A percentile compares a stretch with the other conserved stretches of the same genome.
Conservation (phyloP, 2,797 vertebrate genomes). For the Muscicapa striata region DNA sequence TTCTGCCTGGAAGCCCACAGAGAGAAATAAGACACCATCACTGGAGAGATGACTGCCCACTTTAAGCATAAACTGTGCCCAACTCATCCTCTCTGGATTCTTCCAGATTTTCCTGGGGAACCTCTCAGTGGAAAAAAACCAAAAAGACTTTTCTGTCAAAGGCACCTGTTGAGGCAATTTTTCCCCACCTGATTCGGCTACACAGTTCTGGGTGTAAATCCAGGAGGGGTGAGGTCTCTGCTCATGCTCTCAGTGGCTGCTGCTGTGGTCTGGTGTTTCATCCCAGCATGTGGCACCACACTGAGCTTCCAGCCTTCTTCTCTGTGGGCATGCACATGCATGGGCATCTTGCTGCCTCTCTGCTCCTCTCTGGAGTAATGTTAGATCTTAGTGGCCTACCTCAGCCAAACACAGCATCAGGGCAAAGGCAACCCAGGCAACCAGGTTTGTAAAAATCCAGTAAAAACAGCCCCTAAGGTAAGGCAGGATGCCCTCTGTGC, state of each 20-base stretch:
- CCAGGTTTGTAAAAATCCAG: not conserved
- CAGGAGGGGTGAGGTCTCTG: not conserved
- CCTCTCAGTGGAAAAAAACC: not conserved
- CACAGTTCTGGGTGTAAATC: not conserved
- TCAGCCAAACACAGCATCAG: not conserved
- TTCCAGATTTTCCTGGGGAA: not conserved
- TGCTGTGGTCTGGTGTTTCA: not conserved
- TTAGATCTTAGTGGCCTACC: not conserved
- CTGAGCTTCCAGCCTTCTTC: not conserved
- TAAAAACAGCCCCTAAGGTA: not conserved
- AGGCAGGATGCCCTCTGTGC: not conserved
- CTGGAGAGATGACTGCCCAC: not conserved
- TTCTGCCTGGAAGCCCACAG: not conserved
- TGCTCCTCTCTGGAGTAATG: not conserved
- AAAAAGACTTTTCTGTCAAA: not conserved
- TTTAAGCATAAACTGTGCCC: not conserved
- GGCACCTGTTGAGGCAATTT: not conserved
- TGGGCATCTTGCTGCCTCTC: not conserved
- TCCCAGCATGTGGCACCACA: not conserved
- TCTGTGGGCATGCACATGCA: rapidly evolving
- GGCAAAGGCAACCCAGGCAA: not conserved
- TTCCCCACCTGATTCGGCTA: not conserved
- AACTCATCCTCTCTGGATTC: not conserved
- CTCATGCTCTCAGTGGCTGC: rapidly evolving
- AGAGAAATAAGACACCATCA: not conserved